Percentiles rank a stretch among this genome's conserved stretches.
Evolutionary conservation across 1,140 invertebrate genomes (phyloP).

Genomic region (Sitobion miscanthi): DNA sequence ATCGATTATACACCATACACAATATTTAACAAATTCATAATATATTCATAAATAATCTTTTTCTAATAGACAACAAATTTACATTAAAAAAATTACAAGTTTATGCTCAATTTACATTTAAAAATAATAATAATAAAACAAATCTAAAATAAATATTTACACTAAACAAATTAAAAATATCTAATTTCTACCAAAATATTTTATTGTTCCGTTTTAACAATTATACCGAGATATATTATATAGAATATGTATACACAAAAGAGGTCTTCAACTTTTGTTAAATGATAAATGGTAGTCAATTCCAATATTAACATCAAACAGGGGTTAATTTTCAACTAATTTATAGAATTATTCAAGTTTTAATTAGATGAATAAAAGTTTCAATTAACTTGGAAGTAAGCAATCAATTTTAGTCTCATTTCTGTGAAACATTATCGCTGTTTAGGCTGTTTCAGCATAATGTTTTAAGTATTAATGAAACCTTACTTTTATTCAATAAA

Average conservation of each 20-base stretch:
- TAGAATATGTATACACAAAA: constrained; percentile 4
- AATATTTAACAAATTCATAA: constrained; percentile 52
- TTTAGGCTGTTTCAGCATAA: background rate
- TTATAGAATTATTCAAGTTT: background rate
- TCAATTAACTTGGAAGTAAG: background rate
- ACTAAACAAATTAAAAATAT: constrained; percentile 26
- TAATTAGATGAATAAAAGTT: background rate
- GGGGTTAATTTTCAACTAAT: background rate
- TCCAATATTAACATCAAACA: background rate
- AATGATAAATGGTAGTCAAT: constrained; percentile 39
- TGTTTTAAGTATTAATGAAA: background rate
- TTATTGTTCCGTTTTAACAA: constrained; percentile 42
- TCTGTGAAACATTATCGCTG: background rate
- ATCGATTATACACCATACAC: background rate
- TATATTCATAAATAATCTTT: constrained; percentile 53
- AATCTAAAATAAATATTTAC: constrained; percentile 45
- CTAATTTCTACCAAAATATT: constrained; percentile 29
- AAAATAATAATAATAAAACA: constrained; percentile 46
- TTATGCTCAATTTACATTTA: constrained; percentile 39
- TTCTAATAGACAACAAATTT: constrained; percentile 53
- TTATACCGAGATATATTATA: background rate
- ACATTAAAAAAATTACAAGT: constrained; percentile 48
- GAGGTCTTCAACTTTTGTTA: background rate
- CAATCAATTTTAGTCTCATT: background rate
- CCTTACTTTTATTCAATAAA: background rate